phyloP scores from a whole-genome alignment of 1,140 invertebrate genomes.

The Idris sp. region DNA sequence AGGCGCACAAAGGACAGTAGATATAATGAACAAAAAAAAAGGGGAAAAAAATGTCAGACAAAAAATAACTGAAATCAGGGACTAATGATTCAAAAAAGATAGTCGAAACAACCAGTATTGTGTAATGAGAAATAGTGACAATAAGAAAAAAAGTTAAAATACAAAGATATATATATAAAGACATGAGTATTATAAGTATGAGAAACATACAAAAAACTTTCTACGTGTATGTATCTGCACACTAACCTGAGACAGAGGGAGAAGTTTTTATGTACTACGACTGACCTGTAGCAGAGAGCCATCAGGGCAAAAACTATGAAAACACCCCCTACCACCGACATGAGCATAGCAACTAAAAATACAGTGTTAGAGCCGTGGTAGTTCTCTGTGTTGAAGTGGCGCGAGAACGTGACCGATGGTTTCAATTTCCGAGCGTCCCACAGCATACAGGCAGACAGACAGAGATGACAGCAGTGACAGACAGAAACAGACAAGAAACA shows the following conservation, averaged over 20 bases:
- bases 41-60: constrained; percentile 4
- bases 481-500: constrained; percentile 78
- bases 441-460: constrained; percentile 79
- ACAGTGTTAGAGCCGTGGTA: constrained; percentile 96
- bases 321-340: constrained; percentile 98
- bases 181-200: constrained; percentile 62
- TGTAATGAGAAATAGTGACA: constrained; percentile 53
- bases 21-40: constrained; percentile 1
- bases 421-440: constrained; percentile 75
- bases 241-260: constrained; percentile 97
- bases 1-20: constrained; percentile 37
- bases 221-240: constrained; percentile 85
- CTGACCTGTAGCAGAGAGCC: constrained; percentile 99
- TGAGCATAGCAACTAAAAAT: constrained; percentile 97
- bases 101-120: constrained; percentile 44
- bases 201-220: constrained; percentile 78
- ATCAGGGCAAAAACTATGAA: constrained; percentile 98
- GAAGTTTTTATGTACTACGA: constrained; percentile 98
- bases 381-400: constrained; percentile 84
- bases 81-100: constrained; percentile 45
- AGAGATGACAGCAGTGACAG: constrained; percentile 75
- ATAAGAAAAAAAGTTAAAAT: constrained; percentile 53
- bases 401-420: constrained; percentile 64
- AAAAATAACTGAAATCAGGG: constrained; percentile 13
- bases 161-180: constrained; percentile 56